These are phyloP conservation scores for Zootermopsis nevadensis DNA, from an alignment of 2,888 invertebrate species.

Conservation along the genomic window DNA sequence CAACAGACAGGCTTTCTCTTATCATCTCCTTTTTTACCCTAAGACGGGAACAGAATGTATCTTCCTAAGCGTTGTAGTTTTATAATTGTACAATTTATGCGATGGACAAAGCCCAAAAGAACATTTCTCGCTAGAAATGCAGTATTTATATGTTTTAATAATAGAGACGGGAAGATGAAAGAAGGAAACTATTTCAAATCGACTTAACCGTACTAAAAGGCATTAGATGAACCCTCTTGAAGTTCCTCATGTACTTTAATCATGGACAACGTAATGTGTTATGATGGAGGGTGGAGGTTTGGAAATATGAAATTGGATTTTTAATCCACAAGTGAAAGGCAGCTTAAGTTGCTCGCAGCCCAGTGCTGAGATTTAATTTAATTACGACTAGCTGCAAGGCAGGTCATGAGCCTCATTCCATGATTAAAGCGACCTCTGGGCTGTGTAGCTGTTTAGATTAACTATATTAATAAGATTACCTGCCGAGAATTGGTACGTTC, in stretches of 20 bases:
- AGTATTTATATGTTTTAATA: too few species aligned
- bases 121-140: too few species aligned
- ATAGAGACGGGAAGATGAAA: too few species aligned
- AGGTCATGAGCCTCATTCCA: not conserved
- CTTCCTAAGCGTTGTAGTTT: too few species aligned
- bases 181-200: too few species aligned
- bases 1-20: too few species aligned
- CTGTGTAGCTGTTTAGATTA: slow-evolving; percentile 21
- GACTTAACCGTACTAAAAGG: too few species aligned
- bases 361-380: not conserved
- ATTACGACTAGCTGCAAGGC: not conserved
- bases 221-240: not conserved
- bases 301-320: slow-evolving; percentile 4
- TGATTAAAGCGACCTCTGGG: not conserved
- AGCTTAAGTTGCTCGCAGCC: not conserved
- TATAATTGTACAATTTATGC: too few species aligned
- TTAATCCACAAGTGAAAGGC: not conserved
- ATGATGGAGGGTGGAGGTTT: not conserved
- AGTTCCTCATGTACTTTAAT: not conserved
- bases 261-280: not conserved
- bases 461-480: not conserved
- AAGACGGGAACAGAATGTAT: too few species aligned
- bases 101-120: too few species aligned
- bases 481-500: not conserved
- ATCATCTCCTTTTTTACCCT: too few species aligned